Conservation (phyloP, 2,797 vertebrate species). For the Buceros bicornis region DNA sequence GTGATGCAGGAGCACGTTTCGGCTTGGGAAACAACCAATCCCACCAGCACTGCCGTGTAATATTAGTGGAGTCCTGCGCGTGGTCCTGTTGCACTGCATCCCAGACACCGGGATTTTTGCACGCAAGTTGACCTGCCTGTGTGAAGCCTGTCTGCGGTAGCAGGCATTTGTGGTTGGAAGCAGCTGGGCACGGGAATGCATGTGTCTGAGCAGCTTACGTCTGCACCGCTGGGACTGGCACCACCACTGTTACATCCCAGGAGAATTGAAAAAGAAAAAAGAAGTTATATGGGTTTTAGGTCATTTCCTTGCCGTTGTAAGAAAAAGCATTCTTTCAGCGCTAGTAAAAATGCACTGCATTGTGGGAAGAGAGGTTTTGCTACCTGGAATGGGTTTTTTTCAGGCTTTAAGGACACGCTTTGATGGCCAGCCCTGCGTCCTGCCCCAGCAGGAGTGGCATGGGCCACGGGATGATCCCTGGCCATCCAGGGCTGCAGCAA, state of each 20-base stretch:
- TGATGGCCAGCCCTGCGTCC: neutral
- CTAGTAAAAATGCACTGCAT: neutral
- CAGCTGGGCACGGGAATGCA: neutral
- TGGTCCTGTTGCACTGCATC: neutral
- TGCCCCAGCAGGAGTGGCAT: neutral
- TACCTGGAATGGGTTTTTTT: neutral
- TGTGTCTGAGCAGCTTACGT: neutral
- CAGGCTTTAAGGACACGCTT: neutral
- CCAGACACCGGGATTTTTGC: neutral
- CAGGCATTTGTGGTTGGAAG: neutral
- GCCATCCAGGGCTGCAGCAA: neutral
- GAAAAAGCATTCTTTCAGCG: neutral
- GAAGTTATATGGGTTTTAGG: rapidly evolving
- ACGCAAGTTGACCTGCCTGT: rapidly evolving
- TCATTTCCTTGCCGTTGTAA: neutral
- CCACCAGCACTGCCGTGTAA: neutral
- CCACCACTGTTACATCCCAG: neutral
- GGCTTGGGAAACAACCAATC: neutral
- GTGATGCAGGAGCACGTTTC: rapidly evolving
- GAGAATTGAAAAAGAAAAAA: neutral
- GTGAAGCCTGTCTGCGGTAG: neutral
- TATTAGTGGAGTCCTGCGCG: neutral
- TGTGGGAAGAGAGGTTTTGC: neutral
- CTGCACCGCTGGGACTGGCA: neutral
- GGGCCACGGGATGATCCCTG: neutral